These are phyloP conservation scores for Andinoacara biseriatus DNA, from an alignment of 2,113 vertebrate species.

Conservation along the genomic window DNA sequence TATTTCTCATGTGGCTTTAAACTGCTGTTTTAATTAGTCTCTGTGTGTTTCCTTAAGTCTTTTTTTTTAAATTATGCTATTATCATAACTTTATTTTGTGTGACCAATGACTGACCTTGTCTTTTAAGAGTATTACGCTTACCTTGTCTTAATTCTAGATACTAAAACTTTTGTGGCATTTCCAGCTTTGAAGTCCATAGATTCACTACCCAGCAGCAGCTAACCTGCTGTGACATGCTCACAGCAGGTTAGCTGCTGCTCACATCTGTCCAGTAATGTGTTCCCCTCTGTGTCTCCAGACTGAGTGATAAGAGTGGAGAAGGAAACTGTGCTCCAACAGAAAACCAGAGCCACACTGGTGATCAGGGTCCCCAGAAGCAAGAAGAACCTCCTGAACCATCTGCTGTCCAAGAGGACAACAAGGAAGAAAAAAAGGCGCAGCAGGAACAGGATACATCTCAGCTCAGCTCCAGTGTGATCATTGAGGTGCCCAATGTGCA, in stretches of 20 bases:
- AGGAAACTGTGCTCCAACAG: constrained; percentile 2
- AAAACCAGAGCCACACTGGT: constrained; percentile 31
- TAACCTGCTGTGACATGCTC: neutral
- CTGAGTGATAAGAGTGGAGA: constrained; percentile 12
- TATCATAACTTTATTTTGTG: neutral
- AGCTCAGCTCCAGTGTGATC: constrained; percentile 70
- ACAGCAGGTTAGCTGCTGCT: neutral
- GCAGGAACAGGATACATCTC: constrained; percentile 54
- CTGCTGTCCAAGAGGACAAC: constrained; percentile 18
- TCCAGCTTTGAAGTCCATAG: neutral
- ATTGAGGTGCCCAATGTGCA: constrained; percentile 72
- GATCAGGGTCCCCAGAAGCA: constrained; percentile 47
- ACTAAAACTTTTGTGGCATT: neutral
- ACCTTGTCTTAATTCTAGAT: neutral
- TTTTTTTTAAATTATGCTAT: neutral
- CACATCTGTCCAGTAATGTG: neutral
- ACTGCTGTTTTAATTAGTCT: neutral
- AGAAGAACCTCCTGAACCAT: constrained; percentile 46
- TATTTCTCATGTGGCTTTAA: neutral
- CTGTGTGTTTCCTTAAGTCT: neutral
- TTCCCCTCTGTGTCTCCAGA: constrained; percentile 43
- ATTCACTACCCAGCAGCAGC: neutral
- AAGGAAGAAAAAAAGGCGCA: constrained; percentile 40
- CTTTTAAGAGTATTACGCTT: neutral
- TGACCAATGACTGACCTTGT: neutral